Evolutionary conservation across 2,797 vertebrate species (phyloP).

Genomic region (Hydrolagus colliei): DNA sequence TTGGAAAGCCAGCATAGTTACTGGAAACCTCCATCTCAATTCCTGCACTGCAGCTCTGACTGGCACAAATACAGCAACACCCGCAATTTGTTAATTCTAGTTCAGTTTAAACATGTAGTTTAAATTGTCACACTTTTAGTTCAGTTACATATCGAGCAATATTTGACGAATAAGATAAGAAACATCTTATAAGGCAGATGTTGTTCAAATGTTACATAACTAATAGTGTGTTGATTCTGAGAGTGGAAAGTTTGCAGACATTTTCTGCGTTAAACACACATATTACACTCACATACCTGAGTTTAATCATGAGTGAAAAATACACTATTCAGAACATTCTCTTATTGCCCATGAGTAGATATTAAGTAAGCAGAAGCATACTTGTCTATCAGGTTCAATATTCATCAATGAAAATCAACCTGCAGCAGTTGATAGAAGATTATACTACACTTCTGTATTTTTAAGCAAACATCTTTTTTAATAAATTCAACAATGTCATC

Average conservation of each 20-base stretch:
- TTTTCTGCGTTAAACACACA: not conserved
- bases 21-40: no score
- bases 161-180: no score
- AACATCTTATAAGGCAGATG: no score
- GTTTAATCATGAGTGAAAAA: not conserved
- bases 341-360: not conserved
- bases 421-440: not conserved
- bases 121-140: no score
- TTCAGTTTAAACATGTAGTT: no score
- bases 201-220: not conserved
- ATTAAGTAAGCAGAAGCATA: not conserved
- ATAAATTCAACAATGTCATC: no score
- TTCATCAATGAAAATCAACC: not conserved
- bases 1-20: no score
- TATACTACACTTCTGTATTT: not conserved
- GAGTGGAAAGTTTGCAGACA: not conserved
- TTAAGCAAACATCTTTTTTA: not conserved
- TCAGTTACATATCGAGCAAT: no score
- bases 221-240: not conserved
- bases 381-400: not conserved
- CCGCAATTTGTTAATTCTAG: no score
- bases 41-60: no score
- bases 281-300: no score
- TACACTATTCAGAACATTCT: not conserved
- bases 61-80: no score